phyloP scores from a whole-genome alignment of 2,888 invertebrate species.

The Sphaerophoria rueppellii region DNA sequence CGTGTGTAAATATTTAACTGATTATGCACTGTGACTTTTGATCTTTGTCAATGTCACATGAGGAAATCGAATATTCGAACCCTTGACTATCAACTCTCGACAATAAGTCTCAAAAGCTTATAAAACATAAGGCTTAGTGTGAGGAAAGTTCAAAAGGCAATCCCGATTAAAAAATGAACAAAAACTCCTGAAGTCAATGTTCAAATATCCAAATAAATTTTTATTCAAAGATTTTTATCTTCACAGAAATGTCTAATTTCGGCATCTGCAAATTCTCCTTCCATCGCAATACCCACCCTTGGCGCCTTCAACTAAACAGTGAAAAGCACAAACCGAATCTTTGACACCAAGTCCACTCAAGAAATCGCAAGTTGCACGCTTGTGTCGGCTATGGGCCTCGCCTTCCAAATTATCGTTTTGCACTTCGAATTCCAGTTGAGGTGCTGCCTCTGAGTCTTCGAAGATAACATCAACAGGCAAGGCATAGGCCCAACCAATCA shows the following conservation, averaged over 20 bases:
- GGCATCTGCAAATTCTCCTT: constrained; percentile 80
- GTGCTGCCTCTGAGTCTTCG: constrained; percentile 2
- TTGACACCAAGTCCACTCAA: constrained; percentile 77
- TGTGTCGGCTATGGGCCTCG: constrained; percentile 76
- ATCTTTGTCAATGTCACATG: too few relatives aligned
- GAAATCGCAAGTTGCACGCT: constrained; percentile 82
- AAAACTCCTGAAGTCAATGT: too few relatives aligned
- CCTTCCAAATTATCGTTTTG: constrained; percentile 29
- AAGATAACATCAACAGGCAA: constrained; percentile 29
- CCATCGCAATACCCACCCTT: constrained; percentile 81
- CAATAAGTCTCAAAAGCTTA: too few relatives aligned
- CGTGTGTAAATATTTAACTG: too few relatives aligned
- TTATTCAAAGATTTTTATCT: not conserved
- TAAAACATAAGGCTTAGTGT: too few relatives aligned
- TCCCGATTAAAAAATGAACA: too few relatives aligned
- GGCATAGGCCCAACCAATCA: constrained; percentile 35
- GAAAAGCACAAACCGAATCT: constrained; percentile 81
- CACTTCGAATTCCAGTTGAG: constrained; percentile 36
- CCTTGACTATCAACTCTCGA: too few relatives aligned
- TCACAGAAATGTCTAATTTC: constrained; percentile 35
- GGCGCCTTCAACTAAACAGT: constrained; percentile 79
- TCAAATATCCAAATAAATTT: too few relatives aligned
- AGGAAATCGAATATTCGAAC: too few relatives aligned
- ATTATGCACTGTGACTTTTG: too few relatives aligned
- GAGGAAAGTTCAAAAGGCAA: too few relatives aligned